Evolutionary conservation across 2,113 vertebrate species (phyloP).

Genomic region (Brienomyrus brachyistius): DNA sequence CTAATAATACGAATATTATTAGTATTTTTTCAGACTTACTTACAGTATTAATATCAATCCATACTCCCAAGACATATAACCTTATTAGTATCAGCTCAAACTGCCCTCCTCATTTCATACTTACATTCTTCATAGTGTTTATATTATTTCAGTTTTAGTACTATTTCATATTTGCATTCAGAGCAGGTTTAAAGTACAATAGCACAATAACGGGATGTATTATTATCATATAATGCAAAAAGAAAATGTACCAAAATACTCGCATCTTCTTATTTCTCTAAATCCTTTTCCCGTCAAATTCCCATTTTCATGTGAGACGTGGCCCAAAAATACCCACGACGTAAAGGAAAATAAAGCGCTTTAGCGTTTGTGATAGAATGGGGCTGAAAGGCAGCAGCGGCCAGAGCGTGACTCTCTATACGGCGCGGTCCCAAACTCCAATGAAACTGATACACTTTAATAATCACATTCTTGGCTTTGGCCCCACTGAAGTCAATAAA

Average conservation of each 20-base stretch:
- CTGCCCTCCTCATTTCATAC: not conserved
- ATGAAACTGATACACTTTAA: conserved; percentile 89
- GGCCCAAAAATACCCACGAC: conserved; percentile 47
- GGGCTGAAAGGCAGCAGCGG: conserved; percentile 77
- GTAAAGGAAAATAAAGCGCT: conserved; percentile 49
- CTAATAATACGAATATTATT: not conserved
- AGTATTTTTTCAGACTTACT: not conserved
- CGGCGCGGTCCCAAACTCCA: conserved; percentile 72
- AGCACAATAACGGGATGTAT: conserved; percentile 25
- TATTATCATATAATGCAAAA: not conserved
- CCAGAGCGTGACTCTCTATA: conserved; percentile 68
- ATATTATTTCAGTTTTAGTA: not conserved
- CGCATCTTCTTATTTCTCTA: conserved; percentile 34
- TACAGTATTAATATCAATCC: not conserved
- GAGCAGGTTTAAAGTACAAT: conserved; percentile 18
- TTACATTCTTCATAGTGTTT: not conserved
- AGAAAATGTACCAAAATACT: conserved; percentile 44
- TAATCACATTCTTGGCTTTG: conserved; percentile 84
- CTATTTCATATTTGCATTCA: not conserved
- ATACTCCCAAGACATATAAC: not conserved
- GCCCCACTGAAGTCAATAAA: conserved; percentile 79
- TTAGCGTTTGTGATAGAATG: conserved; percentile 71
- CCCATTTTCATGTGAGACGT: conserved; percentile 15
- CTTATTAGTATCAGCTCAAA: not conserved
- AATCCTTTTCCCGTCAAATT: conserved; percentile 10